These are phyloP conservation scores for Tragelaphus imberbis DNA, from an alignment of 2,113 vertebrate species.

Conservation along the genomic window DNA sequence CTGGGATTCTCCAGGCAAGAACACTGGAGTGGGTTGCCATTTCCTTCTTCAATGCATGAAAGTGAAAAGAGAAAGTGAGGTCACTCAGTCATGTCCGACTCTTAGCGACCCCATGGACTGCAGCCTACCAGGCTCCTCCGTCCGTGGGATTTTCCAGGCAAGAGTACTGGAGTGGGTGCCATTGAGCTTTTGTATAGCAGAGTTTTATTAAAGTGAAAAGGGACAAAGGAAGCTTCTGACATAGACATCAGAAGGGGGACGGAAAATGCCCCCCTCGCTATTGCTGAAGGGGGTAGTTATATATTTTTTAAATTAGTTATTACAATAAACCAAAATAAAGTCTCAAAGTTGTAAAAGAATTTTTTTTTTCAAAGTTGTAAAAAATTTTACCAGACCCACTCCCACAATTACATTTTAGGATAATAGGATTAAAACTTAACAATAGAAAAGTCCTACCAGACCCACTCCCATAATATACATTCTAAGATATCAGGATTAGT, in stretches of 20 bases:
- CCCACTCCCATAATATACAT: not conserved
- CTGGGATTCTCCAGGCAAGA: too few relatives aligned
- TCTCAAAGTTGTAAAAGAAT: not conserved
- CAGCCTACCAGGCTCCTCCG: too few relatives aligned
- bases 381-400: not conserved
- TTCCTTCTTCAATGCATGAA: too few relatives aligned
- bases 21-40: too few relatives aligned
- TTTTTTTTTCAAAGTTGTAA: not conserved
- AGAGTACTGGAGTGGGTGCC: too few relatives aligned
- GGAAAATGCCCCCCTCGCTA: not conserved
- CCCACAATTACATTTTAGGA: not conserved
- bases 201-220: not conserved
- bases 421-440: not conserved
- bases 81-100: too few relatives aligned
- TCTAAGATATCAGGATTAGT: not conserved
- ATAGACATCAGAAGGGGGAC: not conserved
- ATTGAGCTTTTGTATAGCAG: not conserved
- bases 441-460: not conserved
- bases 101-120: too few relatives aligned
- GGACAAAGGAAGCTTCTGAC: not conserved
- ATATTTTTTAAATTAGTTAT: not conserved
- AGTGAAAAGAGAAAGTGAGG: too few relatives aligned
- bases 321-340: not conserved
- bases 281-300: not conserved
- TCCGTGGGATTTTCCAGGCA: too few relatives aligned